A percentile compares a stretch with the other conserved stretches of the same genome.
Conservation (phyloP, 2,888 invertebrate species). For the Andrena trimmerana region DNA sequence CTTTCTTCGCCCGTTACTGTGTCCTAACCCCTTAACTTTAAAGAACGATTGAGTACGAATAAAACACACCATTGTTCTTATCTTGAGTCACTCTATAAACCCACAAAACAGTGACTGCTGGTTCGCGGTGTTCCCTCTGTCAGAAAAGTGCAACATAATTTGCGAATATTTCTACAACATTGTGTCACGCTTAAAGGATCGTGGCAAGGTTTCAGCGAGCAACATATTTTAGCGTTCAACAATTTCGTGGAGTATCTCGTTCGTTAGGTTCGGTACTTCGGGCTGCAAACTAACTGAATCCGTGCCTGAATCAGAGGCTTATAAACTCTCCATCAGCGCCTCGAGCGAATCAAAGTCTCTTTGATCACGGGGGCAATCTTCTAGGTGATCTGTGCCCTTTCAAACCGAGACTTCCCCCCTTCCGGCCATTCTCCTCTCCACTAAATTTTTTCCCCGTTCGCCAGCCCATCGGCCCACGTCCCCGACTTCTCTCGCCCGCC, state of each 20-base stretch:
- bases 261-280: neutral
- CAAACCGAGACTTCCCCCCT: slow-evolving; percentile 6
- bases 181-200: neutral
- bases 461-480: slow-evolving; percentile 25
- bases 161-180: too few species aligned
- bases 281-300: neutral
- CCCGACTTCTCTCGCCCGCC: slow-evolving; percentile 2
- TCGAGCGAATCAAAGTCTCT: slow-evolving; percentile 28
- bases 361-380: slow-evolving; percentile 40
- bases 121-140: too few species aligned
- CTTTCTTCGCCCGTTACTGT: too few species aligned
- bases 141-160: too few species aligned
- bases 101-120: too few species aligned
- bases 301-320: neutral
- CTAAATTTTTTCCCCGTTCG: slow-evolving; percentile 14
- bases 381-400: slow-evolving; percentile 33
- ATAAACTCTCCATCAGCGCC: neutral
- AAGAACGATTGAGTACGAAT: too few species aligned
- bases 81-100: too few species aligned
- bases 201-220: neutral
- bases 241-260: neutral
- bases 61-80: too few species aligned
- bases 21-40: too few species aligned
- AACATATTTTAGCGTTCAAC: neutral
- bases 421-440: slow-evolving; percentile 4